A percentile compares a stretch with the other conserved stretches of the same genome.
Conservation (phyloP, 2,113 vertebrate species). For the Bubo bubo region DNA sequence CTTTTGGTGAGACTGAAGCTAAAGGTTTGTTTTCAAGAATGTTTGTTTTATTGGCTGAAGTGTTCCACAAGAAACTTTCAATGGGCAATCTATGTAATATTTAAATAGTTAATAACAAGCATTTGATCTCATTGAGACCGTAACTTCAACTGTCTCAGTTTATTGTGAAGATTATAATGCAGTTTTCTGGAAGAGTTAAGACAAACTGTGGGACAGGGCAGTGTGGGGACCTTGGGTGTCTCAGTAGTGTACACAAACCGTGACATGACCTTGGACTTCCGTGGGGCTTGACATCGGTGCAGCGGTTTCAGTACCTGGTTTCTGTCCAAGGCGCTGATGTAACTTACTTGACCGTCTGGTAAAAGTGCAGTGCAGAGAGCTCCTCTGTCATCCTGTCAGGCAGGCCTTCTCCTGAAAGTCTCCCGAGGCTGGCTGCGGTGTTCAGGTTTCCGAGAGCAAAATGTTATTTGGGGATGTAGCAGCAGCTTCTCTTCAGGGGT, state of each 20-base stretch:
- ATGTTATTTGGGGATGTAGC: neutral
- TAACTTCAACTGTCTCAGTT: fast-evolving
- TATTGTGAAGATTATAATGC: fast-evolving
- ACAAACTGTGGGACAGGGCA: neutral
- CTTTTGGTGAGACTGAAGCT: neutral
- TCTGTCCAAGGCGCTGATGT: fast-evolving
- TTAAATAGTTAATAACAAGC: neutral
- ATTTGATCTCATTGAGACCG: neutral
- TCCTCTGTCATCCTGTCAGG: neutral
- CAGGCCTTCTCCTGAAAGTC: neutral
- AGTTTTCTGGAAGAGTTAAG: neutral
- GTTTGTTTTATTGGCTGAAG: neutral
- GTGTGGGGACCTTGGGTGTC: fast-evolving
- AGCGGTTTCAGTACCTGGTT: neutral
- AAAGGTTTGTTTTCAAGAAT: neutral
- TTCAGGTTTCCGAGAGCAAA: neutral
- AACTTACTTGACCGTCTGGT: neutral
- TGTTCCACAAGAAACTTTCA: neutral
- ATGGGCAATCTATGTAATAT: neutral
- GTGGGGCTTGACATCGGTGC: fast-evolving
- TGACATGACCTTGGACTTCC: neutral
- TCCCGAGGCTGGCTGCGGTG: fast-evolving
- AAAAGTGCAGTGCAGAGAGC: neutral
- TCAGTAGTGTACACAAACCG: fast-evolving
- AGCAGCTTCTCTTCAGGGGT: neutral